phyloP scores from a whole-genome alignment of 2,888 invertebrate species.

The Drosophila rubida region DNA sequence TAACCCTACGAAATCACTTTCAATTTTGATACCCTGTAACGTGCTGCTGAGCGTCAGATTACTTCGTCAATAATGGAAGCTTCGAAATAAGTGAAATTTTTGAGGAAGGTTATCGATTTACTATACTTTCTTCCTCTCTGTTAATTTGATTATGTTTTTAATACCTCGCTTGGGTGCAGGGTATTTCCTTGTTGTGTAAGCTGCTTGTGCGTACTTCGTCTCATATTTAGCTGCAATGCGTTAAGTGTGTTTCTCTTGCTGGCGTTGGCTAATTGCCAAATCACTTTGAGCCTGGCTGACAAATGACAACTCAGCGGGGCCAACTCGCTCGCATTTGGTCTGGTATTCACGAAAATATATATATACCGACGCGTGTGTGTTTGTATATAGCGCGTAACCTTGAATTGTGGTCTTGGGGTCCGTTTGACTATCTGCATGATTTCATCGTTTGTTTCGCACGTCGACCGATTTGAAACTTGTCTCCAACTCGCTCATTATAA shows the following conservation, averaged over 20 bases:
- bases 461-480: constrained; percentile 44
- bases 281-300: constrained; percentile 35
- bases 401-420: constrained; percentile 57
- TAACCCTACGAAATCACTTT: constrained; percentile 57
- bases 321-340: constrained; percentile 29
- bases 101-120: neutral
- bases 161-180: neutral
- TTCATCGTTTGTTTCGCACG: constrained; percentile 63
- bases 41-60: neutral
- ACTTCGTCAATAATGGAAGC: neutral
- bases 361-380: neutral
- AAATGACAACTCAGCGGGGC: constrained; percentile 39
- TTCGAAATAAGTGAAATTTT: neutral
- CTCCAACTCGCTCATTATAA: constrained; percentile 66
- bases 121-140: too few species aligned
- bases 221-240: constrained; percentile 12
- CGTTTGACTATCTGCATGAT: constrained; percentile 65
- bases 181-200: neutral
- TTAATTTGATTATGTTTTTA: too few species aligned
- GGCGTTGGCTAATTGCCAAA: constrained; percentile 58
- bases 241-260: constrained; percentile 15
- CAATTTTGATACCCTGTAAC: constrained; percentile 48
- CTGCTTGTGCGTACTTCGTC: neutral
- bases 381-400: constrained; percentile 44
- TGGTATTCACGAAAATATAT: constrained; percentile 28